Evolutionary conservation across 2,113 vertebrate genomes (phyloP).

Genomic region (Stomatorhinus ivindoensis): DNA sequence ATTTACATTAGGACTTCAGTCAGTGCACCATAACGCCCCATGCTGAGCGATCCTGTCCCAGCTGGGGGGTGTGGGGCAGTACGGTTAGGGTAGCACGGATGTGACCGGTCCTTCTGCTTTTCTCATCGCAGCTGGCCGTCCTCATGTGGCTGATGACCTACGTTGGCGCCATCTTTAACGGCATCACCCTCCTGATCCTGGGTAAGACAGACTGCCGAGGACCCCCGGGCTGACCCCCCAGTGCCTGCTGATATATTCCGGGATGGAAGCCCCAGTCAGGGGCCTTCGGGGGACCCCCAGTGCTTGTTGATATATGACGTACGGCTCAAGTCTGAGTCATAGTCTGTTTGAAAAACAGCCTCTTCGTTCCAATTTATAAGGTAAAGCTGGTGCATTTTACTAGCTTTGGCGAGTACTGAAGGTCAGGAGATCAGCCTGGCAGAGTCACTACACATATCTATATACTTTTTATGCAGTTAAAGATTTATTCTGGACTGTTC

Average conservation of each 20-base stretch:
- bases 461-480: neutral
- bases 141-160: conserved; percentile 71
- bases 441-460: neutral
- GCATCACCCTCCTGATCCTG: conserved; percentile 65
- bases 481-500: neutral
- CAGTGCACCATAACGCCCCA: neutral
- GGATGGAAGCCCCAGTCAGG: too few species aligned
- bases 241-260: too few species aligned
- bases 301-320: neutral
- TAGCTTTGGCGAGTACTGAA: neutral
- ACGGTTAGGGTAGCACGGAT: neutral
- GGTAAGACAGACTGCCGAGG: conserved; percentile 43
- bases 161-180: conserved; percentile 64
- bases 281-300: neutral
- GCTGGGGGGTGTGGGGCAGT: neutral
- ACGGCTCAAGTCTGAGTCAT: neutral
- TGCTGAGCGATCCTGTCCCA: neutral
- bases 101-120: neutral
- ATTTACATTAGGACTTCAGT: neutral
- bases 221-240: neutral
- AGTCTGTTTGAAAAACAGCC: neutral
- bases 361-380: neutral
- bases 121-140: conserved; percentile 53
- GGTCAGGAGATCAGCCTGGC: neutral
- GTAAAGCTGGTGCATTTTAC: neutral